These are phyloP conservation scores for Tribolium madens DNA, from an alignment of 1,140 invertebrate species.

Conservation along the genomic window DNA sequence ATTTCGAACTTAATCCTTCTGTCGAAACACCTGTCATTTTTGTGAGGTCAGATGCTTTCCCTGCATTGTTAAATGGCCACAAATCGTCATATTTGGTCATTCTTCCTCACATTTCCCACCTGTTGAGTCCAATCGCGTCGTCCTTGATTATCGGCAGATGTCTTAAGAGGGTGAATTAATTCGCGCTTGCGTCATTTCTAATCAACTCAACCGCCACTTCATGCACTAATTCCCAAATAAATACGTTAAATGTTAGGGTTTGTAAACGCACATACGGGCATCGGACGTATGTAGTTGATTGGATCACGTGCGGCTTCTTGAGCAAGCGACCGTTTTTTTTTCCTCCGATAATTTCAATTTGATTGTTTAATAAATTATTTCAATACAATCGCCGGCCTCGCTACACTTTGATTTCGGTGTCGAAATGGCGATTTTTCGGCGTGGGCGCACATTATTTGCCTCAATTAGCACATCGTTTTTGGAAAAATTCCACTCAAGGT, in stretches of 20 bases:
- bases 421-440: background rate
- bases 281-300: conserved; percentile 17
- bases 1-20: background rate
- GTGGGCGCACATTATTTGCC: background rate
- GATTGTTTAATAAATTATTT: conserved; percentile 27
- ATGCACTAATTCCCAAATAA: conserved; percentile 38
- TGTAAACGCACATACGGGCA: background rate
- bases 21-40: background rate
- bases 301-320: conserved; percentile 37
- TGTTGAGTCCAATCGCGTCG: too few relatives aligned
- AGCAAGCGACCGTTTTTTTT: conserved; percentile 14
- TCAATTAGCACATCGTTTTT: background rate
- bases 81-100: background rate
- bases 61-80: background rate
- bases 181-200: background rate
- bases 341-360: background rate
- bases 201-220: conserved; percentile 18
- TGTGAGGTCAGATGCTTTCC: background rate
- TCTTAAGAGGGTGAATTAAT: conserved; percentile 31
- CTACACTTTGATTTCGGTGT: conserved; percentile 4
- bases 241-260: conserved; percentile 27
- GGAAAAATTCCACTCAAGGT: background rate
- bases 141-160: too few relatives aligned
- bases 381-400: conserved; percentile 26
- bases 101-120: background rate